Base-by-base conservation (phyloP, 2,888 invertebrate genomes). In the Leuctra nigra region DNA sequence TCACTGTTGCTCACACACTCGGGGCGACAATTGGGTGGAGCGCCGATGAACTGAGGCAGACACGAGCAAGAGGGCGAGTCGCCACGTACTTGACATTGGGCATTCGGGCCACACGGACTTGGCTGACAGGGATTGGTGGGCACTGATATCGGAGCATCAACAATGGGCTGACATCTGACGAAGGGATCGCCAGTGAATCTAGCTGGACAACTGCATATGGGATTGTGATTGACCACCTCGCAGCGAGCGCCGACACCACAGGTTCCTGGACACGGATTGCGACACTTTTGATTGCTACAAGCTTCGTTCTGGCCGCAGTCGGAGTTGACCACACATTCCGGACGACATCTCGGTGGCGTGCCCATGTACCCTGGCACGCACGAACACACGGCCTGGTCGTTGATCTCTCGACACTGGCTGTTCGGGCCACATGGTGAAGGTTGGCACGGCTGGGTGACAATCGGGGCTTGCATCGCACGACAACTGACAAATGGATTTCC, bases 401-500 rank as follows among this genome's bases (percentile, higher is more conserved):
- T 71, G 11, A 71, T 67, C 38, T 71, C 72, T 24, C 70, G 67
- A 59, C 79, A 79, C 24, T 73, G 67, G 35, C 77, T 75, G 61
- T 76, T 75, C 0, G 73, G 70, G 3, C 77, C 78, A 63, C 78
- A 79, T n/a, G 72, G 75, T 29, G 69, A 74, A 62, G 75, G 74
- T n/a, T 64, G 66, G 61, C 75, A 75, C 4, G 72, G 72, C 50
- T 70, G 64, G 1, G 56, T 61, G 1, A 61, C 38, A 14, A 41
- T 57, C 20, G 66, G 62, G 16, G 60, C 63, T 62, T 76, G 74
- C 64, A 81, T 70, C 24, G 73, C 73, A 29, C 70, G 69, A 66
- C 88, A 89, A 56, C 77, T 73, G 29, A 79, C 74, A 66, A 87
- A 86, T n/a, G 88, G 82, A 69, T 86, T 83, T 47, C 88, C 87